Evolutionary conservation across 2,113 vertebrate species (phyloP), one percentile per base, ranked within the genome.

Genomic region (Atractosteus spatula): DNA sequence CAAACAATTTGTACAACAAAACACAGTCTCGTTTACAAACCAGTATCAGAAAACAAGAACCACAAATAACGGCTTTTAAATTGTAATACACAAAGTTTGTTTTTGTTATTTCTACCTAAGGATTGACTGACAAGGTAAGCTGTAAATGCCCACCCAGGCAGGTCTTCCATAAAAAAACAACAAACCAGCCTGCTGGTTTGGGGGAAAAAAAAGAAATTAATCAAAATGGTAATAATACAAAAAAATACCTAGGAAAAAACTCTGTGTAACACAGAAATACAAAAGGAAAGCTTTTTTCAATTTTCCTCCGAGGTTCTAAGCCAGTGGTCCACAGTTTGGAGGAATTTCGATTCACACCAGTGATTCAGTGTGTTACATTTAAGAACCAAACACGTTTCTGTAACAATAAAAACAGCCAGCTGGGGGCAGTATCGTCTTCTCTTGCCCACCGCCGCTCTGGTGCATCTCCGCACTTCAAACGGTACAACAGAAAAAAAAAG

Each of bases 111-210:
- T 67, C 56, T 57, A 29, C 29, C 64, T n/a, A 44, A 74, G 43
- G 44, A 71, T 69, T 62, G 29, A 59, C 62, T 54, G 67, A 17
- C 29, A 57, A 29, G 71, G 57, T 70, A 59, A 64, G 51, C 4
- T 41, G 47, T 8, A n/a, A 29, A 41, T 54, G n/a, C 44, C 71
- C 71, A 41, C 41, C 45, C 47, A 7, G 10, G 54, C 66, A 13
- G 70, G 55, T 41, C 41, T 51, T 43, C 44, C 55, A 62, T 62
- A 51, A 77, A 73, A 73, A 62, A 68, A 14, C 63, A 57, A 17
- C 7, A 16, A 85, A 85, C 81, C 89, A 87, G 87, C 89, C 88
- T 5, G 89, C 88, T 89, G 84, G 83, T 83, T 82, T 75, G 11
- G 74, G 72, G 81, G 78, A 76, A 5, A 61, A 16, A 70, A 68